Conservation (phyloP, 2,113 vertebrate genomes). For the Cheilinus undulatus region DNA sequence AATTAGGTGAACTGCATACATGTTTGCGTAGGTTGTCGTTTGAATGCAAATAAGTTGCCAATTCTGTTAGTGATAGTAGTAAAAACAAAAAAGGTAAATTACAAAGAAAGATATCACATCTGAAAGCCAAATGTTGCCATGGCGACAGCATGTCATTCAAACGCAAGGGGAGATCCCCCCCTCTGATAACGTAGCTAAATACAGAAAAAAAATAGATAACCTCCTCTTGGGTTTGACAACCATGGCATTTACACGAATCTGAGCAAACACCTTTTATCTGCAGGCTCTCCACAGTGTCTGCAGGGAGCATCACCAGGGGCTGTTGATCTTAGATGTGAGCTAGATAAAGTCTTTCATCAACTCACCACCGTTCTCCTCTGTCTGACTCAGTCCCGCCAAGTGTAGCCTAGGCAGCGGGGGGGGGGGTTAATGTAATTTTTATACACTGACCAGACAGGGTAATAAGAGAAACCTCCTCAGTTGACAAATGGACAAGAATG, state of each 20-base stretch:
- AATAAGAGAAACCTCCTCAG: not conserved
- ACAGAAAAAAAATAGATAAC: slow-evolving; percentile 52
- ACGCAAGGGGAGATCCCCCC: slow-evolving; percentile 37
- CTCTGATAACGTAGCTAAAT: slow-evolving; percentile 61
- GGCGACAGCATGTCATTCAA: slow-evolving; percentile 51
- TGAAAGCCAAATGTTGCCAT: slow-evolving; percentile 27
- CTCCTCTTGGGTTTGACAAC: slow-evolving; percentile 71
- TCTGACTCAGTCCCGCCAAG: not conserved
- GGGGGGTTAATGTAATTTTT: not conserved
- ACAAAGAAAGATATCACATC: not conserved
- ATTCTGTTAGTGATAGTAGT: not conserved
- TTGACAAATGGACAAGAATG: slow-evolving; percentile 37
- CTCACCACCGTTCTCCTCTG: slow-evolving; percentile 11
- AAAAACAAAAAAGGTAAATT: too few relatives aligned
- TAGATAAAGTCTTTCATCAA: slow-evolving; percentile 62
- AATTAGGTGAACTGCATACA: not conserved
- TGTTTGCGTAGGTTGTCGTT: not conserved
- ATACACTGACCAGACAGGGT: not conserved
- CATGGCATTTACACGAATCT: slow-evolving; percentile 77
- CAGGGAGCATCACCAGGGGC: slow-evolving; percentile 56
- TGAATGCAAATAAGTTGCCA: not conserved
- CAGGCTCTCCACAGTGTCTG: slow-evolving; percentile 57
- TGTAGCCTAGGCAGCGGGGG: not conserved
- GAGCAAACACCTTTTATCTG: slow-evolving; percentile 79
- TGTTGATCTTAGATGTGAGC: slow-evolving; percentile 78